Base-by-base conservation (phyloP, 2,797 vertebrate species). In the Spizella passerina region DNA sequence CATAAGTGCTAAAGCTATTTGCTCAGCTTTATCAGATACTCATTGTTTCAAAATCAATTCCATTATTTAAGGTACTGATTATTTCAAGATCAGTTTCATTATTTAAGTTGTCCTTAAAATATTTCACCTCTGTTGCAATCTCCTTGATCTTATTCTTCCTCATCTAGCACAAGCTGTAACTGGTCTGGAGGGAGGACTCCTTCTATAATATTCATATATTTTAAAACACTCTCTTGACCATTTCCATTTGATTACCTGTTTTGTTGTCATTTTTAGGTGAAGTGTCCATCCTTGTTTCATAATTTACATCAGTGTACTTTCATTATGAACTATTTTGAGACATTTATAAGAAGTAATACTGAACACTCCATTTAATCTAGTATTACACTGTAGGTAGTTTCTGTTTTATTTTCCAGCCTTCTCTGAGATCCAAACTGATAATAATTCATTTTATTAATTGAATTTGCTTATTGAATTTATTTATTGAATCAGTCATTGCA, bases 381-480 rank as follows among this genome's bases (percentile, higher is more conserved):
- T 30, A 72, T 64, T 53, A 34, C 6, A 34, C 6, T 73, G 22
- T 20, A 32, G n/a, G 38, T 36, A 83, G 6, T 29, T 85, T 52
- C 36, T 17, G 27, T 53, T 76, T 60, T 24, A 50, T 61, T 53
- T 57, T 46, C 29, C 32, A 60, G 46, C 13, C 24, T 68, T 44
- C 53, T 75, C 34, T 52, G 43, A 73, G 9, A 55, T 44, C 57
- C 50, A 23, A 70, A 65, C 23, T 59, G 39, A n/a, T 41, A 71
- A 44, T 14, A 46, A 77, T 47, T 57, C 0, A 15, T 10, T 82
- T 61, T 64, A 47, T 32, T 39, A 9, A 66, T 9, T 44, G 21
- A 64, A 29, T 52, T 60, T 0, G 1, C 41, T 68, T 72, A 20
- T 12, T 69, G 47, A 83, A 41, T 66, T 64, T 0, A 1, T 64